Evolutionary conservation across 1,140 invertebrate genomes (phyloP), one percentile per base, ranked within the genome.

Genomic region (Lethrus apterus): DNA sequence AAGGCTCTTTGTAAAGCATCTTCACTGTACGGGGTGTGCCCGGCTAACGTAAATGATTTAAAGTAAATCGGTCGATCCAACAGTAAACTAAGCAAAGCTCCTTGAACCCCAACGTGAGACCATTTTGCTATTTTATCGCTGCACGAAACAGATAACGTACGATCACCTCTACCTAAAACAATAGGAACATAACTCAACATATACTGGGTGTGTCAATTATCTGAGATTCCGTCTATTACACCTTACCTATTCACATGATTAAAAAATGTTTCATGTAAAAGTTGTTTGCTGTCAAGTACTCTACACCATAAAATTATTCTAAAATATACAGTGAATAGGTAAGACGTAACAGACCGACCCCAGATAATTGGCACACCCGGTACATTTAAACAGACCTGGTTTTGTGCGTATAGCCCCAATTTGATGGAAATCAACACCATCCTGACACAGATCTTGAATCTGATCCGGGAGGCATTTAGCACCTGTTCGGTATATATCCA

Each of bases 81-180:
- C 14, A 94, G 67, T 29, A 80, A 60, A 51, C 79, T 79, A 33
- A 94, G 62, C 17, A 94, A 64, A 5, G 84, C 77, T 26, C 93
- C 93, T 67, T 88, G 83, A 26, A 91, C 60, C 1, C 92, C 92
- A 30, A 92, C 55, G 48, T 86, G 68, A 63, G 85, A 82, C 93
- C 93, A 97, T 47, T 83, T 81, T 4, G 88, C 79, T 2, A 96
- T 71, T 74, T 96, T 97, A 69, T 97, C 93, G 66, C 89, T 94
- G 67, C 93, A 96, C 1, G 88, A 93, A 50, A 94, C 78, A 29
- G 88, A 93, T 9, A 87, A 60, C 1, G 93, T 96, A 31, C 81
- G 81, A 64, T 93, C 84, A 0, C 93, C 93, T 60, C 90, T 71
- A 31, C 61, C 61, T 63, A 42, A 19, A 54, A 26, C 5, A 26